These are phyloP conservation scores for Toxotes lorentzi DNA, from an alignment of 2,797 vertebrate species.

Conservation along the genomic window DNA sequence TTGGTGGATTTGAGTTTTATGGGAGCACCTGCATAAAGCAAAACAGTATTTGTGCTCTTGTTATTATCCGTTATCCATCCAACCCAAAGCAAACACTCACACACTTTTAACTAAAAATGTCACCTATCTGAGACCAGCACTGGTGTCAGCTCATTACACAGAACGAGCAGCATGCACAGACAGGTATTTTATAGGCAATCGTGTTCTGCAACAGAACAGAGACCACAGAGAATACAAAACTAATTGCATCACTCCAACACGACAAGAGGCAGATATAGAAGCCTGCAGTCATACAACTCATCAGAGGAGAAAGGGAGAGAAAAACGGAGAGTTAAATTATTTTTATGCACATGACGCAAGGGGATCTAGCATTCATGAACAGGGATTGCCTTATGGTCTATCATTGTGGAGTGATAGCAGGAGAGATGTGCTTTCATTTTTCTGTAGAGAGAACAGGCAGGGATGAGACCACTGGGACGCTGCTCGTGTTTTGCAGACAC, in stretches of 20 bases:
- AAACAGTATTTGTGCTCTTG: constrained; percentile 22
- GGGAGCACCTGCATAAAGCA: constrained; percentile 17
- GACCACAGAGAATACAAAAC: constrained; percentile 64
- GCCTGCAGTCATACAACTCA: constrained; percentile 73
- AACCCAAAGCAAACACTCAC: constrained; percentile 33
- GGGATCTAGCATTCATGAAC: constrained; percentile 60
- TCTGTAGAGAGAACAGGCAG: constrained; percentile 39
- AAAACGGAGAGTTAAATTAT: constrained; percentile 61
- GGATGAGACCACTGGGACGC: constrained; percentile 46
- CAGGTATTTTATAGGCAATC: constrained; percentile 73
- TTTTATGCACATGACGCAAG: constrained; percentile 60
- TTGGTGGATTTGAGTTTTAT: constrained; percentile 12
- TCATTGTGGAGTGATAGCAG: constrained; percentile 64
- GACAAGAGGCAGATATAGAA: constrained; percentile 71
- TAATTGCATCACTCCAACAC: constrained; percentile 82
- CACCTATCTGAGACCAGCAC: constrained; percentile 41
- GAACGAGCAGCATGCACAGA: constrained; percentile 55
- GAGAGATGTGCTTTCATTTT: constrained; percentile 69
- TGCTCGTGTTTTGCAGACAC: constrained; percentile 61
- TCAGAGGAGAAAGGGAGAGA: constrained; percentile 56
- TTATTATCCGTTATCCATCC: constrained; percentile 32
- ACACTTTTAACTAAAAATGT: constrained; percentile 42
- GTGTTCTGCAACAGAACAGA: constrained; percentile 64
- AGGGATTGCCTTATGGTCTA: constrained; percentile 68
- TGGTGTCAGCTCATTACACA: constrained; percentile 71